These are phyloP conservation scores for Lasioglossum leucozonium DNA, from an alignment of 2,888 invertebrate genomes.

Conservation along the genomic window DNA sequence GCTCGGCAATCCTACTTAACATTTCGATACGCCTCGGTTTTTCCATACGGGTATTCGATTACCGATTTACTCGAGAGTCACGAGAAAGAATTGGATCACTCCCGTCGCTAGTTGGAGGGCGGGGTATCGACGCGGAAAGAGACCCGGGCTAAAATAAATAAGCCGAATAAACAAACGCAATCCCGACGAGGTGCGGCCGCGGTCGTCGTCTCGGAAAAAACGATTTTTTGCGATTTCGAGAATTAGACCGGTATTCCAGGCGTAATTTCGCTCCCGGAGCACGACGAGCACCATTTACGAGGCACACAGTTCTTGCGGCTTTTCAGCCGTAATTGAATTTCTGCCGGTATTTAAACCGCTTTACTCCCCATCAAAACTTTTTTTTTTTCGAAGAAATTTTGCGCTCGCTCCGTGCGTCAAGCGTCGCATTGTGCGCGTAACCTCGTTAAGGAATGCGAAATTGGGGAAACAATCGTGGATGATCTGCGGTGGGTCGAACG, in stretches of 20 bases:
- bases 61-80: not conserved
- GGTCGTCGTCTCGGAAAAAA: not conserved
- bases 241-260: not conserved
- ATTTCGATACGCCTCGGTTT: not conserved
- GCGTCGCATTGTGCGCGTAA: not conserved
- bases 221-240: constrained; percentile 22
- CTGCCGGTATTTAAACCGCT: constrained; percentile 52
- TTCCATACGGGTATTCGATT: not conserved
- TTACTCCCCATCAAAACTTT: constrained; percentile 26
- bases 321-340: constrained; percentile 50
- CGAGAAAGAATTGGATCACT: not conserved
- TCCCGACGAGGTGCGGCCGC: not conserved
- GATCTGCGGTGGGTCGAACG: not conserved
- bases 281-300: constrained; percentile 33
- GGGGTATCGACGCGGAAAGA: not conserved
- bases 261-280: constrained; percentile 32
- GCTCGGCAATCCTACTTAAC: too few relatives aligned
- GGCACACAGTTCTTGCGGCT: constrained; percentile 36
- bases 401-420: not conserved
- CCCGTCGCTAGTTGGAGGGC: not conserved
- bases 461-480: not conserved
- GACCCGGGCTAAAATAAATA: constrained; percentile 35
- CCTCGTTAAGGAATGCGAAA: constrained; percentile 2
- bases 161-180: constrained; percentile 46
- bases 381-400: constrained; percentile 37